Percentiles rank a stretch among this genome's conserved stretches.
phyloP scores from a whole-genome alignment of 1,140 invertebrate genomes.

The Musca domestica region DNA sequence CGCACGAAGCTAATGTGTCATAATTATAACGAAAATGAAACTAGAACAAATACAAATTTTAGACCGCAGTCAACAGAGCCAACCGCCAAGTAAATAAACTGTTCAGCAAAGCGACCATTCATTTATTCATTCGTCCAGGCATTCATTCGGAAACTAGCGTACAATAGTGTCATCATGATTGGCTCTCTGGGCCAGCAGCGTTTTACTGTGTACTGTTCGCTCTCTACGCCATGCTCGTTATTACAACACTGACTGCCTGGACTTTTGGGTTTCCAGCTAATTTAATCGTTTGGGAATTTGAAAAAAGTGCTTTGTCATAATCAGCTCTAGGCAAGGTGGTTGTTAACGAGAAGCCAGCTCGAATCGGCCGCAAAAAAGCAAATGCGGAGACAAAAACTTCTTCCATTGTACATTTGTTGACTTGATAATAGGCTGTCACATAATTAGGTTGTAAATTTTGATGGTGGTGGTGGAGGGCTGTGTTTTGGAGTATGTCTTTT shows the following conservation, averaged over 20 bases:
- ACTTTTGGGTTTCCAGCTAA: constrained; percentile 24
- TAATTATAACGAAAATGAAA: constrained; percentile 15
- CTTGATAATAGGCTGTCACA: constrained; percentile 28
- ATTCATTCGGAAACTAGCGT: too few species aligned
- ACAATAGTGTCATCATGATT: too few species aligned
- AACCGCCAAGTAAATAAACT: too few species aligned
- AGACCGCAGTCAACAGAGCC: constrained; percentile 4
- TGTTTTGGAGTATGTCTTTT: background rate
- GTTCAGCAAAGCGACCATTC: too few species aligned
- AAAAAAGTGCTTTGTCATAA: constrained; percentile 28
- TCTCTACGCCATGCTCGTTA: background rate
- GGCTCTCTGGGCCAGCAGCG: too few species aligned
- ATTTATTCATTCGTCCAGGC: too few species aligned
- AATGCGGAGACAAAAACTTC: constrained; percentile 6
- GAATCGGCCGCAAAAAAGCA: background rate
- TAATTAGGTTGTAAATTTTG: constrained; percentile 25
- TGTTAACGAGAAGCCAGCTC: background rate
- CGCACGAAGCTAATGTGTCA: constrained; percentile 10
- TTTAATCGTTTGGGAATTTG: constrained; percentile 26
- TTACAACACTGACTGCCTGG: background rate
- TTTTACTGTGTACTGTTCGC: background rate
- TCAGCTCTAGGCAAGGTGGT: constrained; percentile 26
- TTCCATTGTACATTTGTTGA: constrained; percentile 20
- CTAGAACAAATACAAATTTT: constrained; percentile 13
- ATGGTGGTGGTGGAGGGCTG: background rate